Evolutionary conservation across 2,113 vertebrate species (phyloP), one percentile per base, ranked within the genome.

Genomic region (Potamarius usumacintae): DNA sequence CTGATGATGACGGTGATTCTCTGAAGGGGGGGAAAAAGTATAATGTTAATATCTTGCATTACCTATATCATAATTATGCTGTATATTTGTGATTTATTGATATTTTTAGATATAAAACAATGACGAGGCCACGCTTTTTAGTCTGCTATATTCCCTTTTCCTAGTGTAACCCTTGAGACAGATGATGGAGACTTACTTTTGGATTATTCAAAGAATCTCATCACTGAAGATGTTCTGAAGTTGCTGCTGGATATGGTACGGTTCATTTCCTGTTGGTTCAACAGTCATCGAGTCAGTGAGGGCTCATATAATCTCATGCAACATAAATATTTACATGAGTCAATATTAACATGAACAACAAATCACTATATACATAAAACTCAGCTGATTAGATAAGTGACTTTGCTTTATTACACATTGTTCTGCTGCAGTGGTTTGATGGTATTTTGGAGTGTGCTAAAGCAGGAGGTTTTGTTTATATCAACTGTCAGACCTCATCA

Each of bases 171-270:
- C 34, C 77, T 90, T 63, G 25, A 96, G 69, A 97, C 96, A 5
- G 95, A 95, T 58, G 96, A 97, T 94, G 98, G 97, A 17, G 97
- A 97, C 52, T 95, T 99, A 83, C 95, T 99, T 78, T 91, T 99
- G 94, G 98, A 99, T 94, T 99, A 97, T 91, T 99, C 98, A 0
- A 99, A 99, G 95, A 99, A 99, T 91, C 97, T 99, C 1, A 90
- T 99, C 91, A 99, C 96, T 0, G 96, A 97, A 85, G 96, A 97
- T 0, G 96, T 98, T 89, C 95, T 99, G 96, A 95, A 96, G 90
- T 94, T 99, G 96, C 94, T 99, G 93, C 86, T 98, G 42, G 95
- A 97, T 65, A 94, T 99, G 98, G 98, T 99, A 97, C 60, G 27
- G 48, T 77, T 42, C 48, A 91, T 83, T 76, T 53, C 0, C 5